These are phyloP conservation scores for Nymphalis io DNA, from an alignment of 1,140 invertebrate genomes.

Conservation along the genomic window DNA sequence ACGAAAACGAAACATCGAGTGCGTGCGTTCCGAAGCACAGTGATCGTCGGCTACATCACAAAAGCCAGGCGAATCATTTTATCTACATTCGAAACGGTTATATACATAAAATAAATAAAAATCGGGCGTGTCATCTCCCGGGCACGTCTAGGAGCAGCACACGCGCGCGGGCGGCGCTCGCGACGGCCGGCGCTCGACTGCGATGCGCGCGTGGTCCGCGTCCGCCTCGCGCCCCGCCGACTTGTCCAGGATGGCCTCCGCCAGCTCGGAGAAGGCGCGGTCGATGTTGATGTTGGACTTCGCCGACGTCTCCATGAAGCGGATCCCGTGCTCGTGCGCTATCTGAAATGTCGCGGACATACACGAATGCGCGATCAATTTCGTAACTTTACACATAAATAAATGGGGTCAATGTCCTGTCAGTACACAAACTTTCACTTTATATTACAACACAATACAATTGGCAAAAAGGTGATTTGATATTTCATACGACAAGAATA, in stretches of 20 bases:
- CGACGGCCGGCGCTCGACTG: slow-evolving; percentile 74
- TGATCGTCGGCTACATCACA: neutral
- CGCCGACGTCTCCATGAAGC: slow-evolving; percentile 96
- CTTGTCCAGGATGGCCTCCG: slow-evolving; percentile 83
- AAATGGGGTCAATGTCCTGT: too few species aligned
- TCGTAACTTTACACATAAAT: too few species aligned
- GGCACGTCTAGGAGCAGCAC: slow-evolving; percentile 60
- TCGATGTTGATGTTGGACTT: slow-evolving; percentile 96
- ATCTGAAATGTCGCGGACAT: slow-evolving; percentile 61
- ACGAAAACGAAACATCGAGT: neutral
- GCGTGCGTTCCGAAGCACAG: neutral
- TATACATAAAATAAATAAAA: slow-evolving; percentile 14
- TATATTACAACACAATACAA: too few species aligned
- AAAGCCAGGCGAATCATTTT: neutral
- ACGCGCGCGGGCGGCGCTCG: slow-evolving; percentile 70
- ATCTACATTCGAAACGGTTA: slow-evolving; percentile 17
- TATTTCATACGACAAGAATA: too few species aligned
- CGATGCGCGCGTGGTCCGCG: slow-evolving; percentile 72
- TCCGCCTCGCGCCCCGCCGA: slow-evolving; percentile 76
- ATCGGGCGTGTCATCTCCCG: neutral
- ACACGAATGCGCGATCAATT: too few species aligned
- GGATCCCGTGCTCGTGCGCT: slow-evolving; percentile 95
- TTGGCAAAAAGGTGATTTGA: too few species aligned
- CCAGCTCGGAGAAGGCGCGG: slow-evolving; percentile 95
- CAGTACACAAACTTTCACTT: too few species aligned